Conservation (phyloP, 2,888 invertebrate species). For the Parapristionchus giblindavisi region DNA sequence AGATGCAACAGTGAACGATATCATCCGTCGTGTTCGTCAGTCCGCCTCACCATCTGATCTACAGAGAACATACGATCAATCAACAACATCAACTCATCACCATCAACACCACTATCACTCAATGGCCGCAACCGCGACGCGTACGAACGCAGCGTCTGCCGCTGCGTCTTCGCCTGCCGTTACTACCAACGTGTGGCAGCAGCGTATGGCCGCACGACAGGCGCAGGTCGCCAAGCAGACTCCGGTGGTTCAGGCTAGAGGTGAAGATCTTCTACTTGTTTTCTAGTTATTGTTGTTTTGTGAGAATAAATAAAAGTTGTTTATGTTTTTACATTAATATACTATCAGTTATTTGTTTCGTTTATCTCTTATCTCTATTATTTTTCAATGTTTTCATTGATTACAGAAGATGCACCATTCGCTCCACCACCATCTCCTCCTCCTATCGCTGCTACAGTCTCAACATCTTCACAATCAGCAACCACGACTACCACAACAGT, state of each 20-base stretch:
- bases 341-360: too few relatives aligned
- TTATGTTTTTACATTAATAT: too few relatives aligned
- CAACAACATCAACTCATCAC: slow-evolving; percentile 36
- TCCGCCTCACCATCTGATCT: slow-evolving; percentile 19
- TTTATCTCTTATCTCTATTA: too few relatives aligned
- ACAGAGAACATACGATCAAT: slow-evolving; percentile 4
- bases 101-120: slow-evolving; percentile 69
- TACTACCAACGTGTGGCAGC: slow-evolving; percentile 79
- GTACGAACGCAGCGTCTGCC: slow-evolving; percentile 25
- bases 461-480: too few relatives aligned
- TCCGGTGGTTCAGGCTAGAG: slow-evolving; percentile 21
- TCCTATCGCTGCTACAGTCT: background rate
- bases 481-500: background rate
- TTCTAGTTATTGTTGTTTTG: background rate
- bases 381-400: background rate
- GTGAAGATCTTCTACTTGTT: background rate
- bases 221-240: slow-evolving; percentile 58
- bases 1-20: slow-evolving; percentile 74
- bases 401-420: background rate
- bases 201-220: slow-evolving; percentile 78
- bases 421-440: background rate
- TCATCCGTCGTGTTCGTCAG: slow-evolving; percentile 49
- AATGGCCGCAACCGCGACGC: slow-evolving; percentile 11
- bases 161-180: slow-evolving; percentile 87
- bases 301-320: background rate